phyloP scores from a whole-genome alignment of 2,888 invertebrate species.

The Athalia rosae region DNA sequence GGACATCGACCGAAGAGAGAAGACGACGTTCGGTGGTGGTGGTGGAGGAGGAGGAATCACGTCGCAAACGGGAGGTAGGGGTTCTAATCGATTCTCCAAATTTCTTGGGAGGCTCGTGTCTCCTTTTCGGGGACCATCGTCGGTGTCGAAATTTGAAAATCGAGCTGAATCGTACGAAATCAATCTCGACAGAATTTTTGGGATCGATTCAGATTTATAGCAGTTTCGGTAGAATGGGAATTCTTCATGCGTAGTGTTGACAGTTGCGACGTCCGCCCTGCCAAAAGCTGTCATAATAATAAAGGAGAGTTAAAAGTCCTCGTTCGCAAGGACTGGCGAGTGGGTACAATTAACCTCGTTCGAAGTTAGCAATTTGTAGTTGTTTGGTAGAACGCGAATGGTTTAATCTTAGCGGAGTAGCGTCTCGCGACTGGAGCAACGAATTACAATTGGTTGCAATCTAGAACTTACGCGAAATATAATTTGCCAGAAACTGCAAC shows the following conservation, averaged over 20 bases:
- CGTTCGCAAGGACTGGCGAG: conserved; percentile 36
- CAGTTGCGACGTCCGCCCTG: conserved; percentile 15
- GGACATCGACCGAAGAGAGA: conserved; percentile 33
- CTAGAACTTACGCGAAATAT: conserved; percentile 32
- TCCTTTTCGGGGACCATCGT: too few species aligned
- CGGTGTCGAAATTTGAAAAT: too few species aligned
- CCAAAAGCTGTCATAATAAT: conserved; percentile 21
- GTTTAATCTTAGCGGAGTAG: conserved; percentile 40
- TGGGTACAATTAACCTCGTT: conserved; percentile 45
- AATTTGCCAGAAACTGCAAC: conserved; percentile 22
- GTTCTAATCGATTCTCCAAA: background rate
- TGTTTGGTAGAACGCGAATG: conserved; percentile 39
- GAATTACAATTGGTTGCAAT: conserved; percentile 34
- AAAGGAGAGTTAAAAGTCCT: background rate
- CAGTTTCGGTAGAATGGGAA: too few species aligned
- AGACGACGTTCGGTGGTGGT: conserved; percentile 2
- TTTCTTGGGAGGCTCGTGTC: too few species aligned
- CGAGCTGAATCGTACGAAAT: too few species aligned
- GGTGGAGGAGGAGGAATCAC: background rate
- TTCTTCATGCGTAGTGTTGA: background rate
- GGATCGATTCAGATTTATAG: too few species aligned
- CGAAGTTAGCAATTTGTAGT: conserved; percentile 39
- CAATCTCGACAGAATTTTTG: too few species aligned
- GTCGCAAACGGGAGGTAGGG: conserved; percentile 18
- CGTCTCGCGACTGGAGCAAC: conserved; percentile 41